phyloP scores from a whole-genome alignment of 2,888 invertebrate species.

The Polia nebulosa region DNA sequence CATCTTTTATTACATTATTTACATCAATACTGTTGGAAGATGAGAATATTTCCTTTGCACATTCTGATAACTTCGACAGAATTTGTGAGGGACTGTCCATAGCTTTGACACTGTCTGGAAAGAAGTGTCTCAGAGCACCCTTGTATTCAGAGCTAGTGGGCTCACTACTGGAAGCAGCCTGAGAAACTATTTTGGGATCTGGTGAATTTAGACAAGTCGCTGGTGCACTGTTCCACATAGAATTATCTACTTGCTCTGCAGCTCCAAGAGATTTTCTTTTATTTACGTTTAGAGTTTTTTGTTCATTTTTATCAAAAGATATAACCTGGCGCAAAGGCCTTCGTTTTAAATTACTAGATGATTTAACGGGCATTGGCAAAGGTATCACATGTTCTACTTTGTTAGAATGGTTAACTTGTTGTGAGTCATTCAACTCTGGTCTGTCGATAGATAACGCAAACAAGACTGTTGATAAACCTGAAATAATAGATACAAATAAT shows the following conservation, averaged over 20 bases:
- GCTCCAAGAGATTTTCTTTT: slow-evolving; percentile 69
- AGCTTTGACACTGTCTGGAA: slow-evolving; percentile 86
- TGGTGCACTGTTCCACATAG: slow-evolving; percentile 91
- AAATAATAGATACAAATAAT: slow-evolving; percentile 68
- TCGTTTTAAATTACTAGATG: slow-evolving; percentile 82
- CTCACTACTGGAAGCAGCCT: slow-evolving; percentile 83
- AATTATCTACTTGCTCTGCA: slow-evolving; percentile 70
- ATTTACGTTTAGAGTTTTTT: slow-evolving; percentile 66
- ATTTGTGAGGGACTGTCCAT: slow-evolving; percentile 89
- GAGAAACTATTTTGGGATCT: slow-evolving; percentile 79
- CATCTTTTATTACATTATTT: slow-evolving; percentile 82
- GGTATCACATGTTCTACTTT: slow-evolving; percentile 93
- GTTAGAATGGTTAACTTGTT: slow-evolving; percentile 85
- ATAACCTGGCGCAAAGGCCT: slow-evolving; percentile 88
- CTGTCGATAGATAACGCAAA: slow-evolving; percentile 98
- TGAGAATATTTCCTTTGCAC: slow-evolving; percentile 89
- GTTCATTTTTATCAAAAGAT: slow-evolving; percentile 87
- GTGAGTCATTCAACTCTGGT: slow-evolving; percentile 93
- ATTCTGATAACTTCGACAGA: slow-evolving; percentile 85
- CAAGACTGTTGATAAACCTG: slow-evolving; percentile 96
- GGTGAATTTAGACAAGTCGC: slow-evolving; percentile 92
- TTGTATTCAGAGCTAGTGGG: slow-evolving; percentile 86
- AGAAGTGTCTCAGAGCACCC: slow-evolving; percentile 84
- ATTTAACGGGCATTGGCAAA: slow-evolving; percentile 92
- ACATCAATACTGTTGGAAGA: slow-evolving; percentile 86